Evolutionary conservation across 2,888 invertebrate genomes (phyloP), one percentile per base, ranked within the genome.

Genomic region (Atethmia centrago): DNA sequence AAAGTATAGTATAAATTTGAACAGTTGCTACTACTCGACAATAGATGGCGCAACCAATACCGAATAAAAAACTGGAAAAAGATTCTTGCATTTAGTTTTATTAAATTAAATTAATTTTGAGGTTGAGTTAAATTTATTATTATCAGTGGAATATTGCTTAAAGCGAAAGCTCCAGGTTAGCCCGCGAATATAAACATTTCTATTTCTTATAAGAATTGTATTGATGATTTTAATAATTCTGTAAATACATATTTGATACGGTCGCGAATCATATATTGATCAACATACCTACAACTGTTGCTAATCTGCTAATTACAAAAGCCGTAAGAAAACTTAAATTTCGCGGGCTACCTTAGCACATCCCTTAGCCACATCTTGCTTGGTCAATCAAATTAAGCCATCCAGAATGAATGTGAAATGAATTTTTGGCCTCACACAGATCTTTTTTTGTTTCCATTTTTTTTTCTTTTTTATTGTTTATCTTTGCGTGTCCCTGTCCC

Each of bases 11-110:
- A 19, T 9, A 12, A 19, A 61, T 63, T 51, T 7, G 0, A 53
- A 8, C 3, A 21, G 21, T 64, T 74, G 0, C 42, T 7, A 12
- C 82, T 65, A 56, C 21, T 65, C 25, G 25, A n/a, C 56, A 65
- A 65, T 14, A 65, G 65, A 65, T 65, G 56, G 40, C 65, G 31
- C 0, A 5, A n/a, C 9, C 16, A 49, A 51, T n/a, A 49, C 9
- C 0, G 4, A 45, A 4, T 21, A 8, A 8, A 12, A 25, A 25
- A 40, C 0, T 40, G 19, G 3, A n/a, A 12, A 10, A 25, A 7
- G 3, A 19, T 40, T 19, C 7, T 40, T 10, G 5, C 2, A 5
- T n/a, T 21, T 59, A 14, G 2, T 14, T n/a, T 21, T 21, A 7
- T 36, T 14, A 9, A 19, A 28, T 9, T 19, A 9, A 28, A 55